Evolutionary conservation across 53 echinoderm and acorn worm species (phyloP).

Genomic region (Holothuria scabra): DNA sequence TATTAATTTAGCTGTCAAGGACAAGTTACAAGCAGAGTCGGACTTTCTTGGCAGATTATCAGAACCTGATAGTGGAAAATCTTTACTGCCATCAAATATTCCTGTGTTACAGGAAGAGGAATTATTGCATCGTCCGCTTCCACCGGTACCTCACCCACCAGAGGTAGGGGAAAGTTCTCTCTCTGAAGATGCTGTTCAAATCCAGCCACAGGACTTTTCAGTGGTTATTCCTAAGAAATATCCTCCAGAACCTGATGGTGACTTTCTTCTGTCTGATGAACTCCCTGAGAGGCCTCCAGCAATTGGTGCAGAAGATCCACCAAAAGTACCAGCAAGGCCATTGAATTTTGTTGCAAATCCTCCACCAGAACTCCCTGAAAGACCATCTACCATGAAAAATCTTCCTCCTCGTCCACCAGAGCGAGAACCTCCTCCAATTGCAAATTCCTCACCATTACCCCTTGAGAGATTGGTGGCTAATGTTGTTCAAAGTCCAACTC

Average conservation of each 20-base stretch:
- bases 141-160: constrained; percentile 14
- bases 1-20: background rate
- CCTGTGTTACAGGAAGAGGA: constrained; percentile 7
- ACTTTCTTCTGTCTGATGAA: background rate
- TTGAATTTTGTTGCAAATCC: no score
- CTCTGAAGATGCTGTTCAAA: background rate
- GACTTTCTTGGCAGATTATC: no score
- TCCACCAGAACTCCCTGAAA: constrained; percentile 10
- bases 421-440: background rate
- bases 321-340: constrained; percentile 17
- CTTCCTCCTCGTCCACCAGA: background rate
- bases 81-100: background rate
- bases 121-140: constrained; percentile 24
- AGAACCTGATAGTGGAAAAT: no score
- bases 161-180: background rate
- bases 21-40: background rate
- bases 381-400: background rate
- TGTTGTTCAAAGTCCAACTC: background rate
- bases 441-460: background rate
- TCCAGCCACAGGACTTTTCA: background rate
- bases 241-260: background rate
- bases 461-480: background rate
- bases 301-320: constrained; percentile 39
- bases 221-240: background rate
- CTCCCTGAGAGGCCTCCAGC: constrained; percentile 25